These are phyloP conservation scores for Thymelicus lineola DNA, from an alignment of 2,888 invertebrate species.

Conservation along the genomic window DNA sequence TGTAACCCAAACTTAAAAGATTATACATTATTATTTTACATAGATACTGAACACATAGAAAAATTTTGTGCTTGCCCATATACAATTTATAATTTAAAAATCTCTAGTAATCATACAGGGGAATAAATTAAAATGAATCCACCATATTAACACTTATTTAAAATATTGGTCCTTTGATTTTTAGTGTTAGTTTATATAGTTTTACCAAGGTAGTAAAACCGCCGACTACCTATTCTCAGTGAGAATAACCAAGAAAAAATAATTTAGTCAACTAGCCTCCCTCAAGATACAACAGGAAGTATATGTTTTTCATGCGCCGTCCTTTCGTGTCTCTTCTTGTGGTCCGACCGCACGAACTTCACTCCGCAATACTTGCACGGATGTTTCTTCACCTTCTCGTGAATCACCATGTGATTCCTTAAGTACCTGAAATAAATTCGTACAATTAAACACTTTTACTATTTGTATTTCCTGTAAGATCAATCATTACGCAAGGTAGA, in stretches of 20 bases:
- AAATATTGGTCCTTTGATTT: background rate
- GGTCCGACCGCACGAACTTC: slow-evolving; percentile 73
- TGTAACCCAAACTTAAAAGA: no score
- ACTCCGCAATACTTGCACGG: slow-evolving; percentile 73
- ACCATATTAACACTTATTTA: background rate
- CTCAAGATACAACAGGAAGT: slow-evolving; percentile 14
- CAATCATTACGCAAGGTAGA: no score
- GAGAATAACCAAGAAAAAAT: background rate
- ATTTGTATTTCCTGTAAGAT: no score
- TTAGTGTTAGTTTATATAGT: no score
- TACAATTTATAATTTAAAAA: background rate
- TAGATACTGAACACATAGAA: no score
- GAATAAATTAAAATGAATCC: background rate
- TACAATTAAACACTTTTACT: background rate
- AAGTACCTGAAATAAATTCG: slow-evolving; percentile 57
- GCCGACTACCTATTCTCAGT: background rate
- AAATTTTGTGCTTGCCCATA: no score
- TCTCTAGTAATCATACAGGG: background rate
- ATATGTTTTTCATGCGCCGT: slow-evolving; percentile 67
- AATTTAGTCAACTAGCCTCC: background rate
- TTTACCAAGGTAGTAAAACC: no score
- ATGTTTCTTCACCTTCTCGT: slow-evolving; percentile 70
- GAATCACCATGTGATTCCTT: slow-evolving; percentile 66
- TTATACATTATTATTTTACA: no score
- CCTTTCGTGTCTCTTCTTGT: slow-evolving; percentile 71